Evolutionary conservation across 1,140 invertebrate genomes (phyloP).

Genomic region (Lepidurus apus): DNA sequence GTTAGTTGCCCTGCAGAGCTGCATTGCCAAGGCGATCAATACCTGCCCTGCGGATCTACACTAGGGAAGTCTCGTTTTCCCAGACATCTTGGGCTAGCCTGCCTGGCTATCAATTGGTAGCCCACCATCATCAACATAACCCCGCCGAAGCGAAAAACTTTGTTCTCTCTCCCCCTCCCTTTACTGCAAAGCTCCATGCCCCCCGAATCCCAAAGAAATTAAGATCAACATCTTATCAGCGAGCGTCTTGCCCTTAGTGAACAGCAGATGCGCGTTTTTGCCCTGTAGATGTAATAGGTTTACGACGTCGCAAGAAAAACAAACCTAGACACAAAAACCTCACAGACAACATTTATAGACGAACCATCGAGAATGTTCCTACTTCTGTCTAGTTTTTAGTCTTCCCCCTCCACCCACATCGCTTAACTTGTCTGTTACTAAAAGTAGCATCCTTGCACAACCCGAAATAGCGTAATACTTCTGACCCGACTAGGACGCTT

Average conservation of each 20-base stretch:
- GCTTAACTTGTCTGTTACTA: not conserved
- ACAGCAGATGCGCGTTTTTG: not conserved
- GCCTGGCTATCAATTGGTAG: not conserved
- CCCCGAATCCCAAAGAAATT: not conserved
- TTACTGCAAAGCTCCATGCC: not conserved
- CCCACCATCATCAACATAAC: not conserved
- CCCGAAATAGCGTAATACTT: not conserved
- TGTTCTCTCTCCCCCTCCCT: not conserved
- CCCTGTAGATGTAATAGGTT: not conserved
- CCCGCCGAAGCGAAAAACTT: not conserved
- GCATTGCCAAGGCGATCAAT: slow-evolving; percentile 3
- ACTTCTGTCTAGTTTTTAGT: slow-evolving; percentile 3
- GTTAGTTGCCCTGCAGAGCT: not conserved
- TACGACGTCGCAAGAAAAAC: not conserved
- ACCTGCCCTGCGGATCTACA: slow-evolving; percentile 1
- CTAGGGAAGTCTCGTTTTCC: not conserved
- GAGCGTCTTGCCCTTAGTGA: too few relatives aligned
- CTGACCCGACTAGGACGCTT: too few relatives aligned
- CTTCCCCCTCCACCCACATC: not conserved
- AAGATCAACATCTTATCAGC: not conserved
- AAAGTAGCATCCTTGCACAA: slow-evolving; percentile 5
- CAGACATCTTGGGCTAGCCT: slow-evolving; percentile 1
- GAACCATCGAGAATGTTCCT: not conserved
- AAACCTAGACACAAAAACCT: not conserved
- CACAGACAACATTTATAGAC: not conserved